Evolutionary conservation across 2,888 invertebrate genomes (phyloP).

Genomic region (Agrotis clavis): DNA sequence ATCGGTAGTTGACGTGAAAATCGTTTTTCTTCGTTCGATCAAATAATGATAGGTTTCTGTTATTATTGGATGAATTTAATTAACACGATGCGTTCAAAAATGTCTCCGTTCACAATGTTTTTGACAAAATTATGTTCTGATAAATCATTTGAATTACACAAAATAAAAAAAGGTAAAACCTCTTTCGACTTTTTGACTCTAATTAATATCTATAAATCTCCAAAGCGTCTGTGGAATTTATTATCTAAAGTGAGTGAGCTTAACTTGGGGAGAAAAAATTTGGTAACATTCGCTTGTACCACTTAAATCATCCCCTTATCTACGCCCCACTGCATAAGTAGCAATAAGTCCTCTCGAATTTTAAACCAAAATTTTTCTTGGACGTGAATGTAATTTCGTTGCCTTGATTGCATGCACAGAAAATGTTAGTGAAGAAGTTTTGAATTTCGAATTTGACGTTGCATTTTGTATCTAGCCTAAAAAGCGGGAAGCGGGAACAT

Average conservation of each 20-base stretch:
- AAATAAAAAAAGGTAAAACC: constrained; percentile 17
- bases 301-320: constrained; percentile 53
- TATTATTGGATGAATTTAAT: not conserved
- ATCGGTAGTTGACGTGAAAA: constrained; percentile 19
- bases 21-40: not conserved
- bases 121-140: too few species aligned
- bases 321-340: constrained; percentile 16
- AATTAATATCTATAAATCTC: constrained; percentile 34
- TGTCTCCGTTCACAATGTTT: too few species aligned
- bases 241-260: constrained; percentile 30
- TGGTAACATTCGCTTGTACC: constrained; percentile 20
- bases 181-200: constrained; percentile 21
- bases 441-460: constrained; percentile 34
- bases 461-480: constrained; percentile 18
- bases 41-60: not conserved
- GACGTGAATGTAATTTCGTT: constrained; percentile 17
- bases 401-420: constrained; percentile 19
- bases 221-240: constrained; percentile 29
- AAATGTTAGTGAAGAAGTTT: constrained; percentile 19
- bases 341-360: constrained; percentile 6
- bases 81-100: not conserved
- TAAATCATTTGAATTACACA: not conserved
- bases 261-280: constrained; percentile 25
- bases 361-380: constrained; percentile 14
- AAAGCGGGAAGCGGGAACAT: not conserved